Percentiles rank a stretch among this genome's conserved stretches.
These are phyloP conservation scores for Drosophila busckii DNA, from an alignment of 1,140 invertebrate genomes.

Conservation along the genomic window DNA sequence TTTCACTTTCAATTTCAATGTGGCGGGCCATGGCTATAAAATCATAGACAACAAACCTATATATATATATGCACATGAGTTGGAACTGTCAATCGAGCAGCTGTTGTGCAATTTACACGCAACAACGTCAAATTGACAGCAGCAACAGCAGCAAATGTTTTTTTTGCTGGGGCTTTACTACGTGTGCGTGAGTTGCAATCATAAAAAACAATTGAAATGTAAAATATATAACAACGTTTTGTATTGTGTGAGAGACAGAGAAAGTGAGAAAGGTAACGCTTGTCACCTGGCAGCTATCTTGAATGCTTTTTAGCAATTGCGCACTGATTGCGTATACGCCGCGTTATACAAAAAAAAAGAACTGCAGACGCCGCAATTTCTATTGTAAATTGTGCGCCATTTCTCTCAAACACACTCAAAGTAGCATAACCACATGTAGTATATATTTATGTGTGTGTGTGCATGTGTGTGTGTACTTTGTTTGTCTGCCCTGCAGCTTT, in stretches of 20 bases:
- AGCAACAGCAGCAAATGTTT: constrained; percentile 41
- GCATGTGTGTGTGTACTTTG: constrained; percentile 10
- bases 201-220: constrained; percentile 78
- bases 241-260: constrained; percentile 16
- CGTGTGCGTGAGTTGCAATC: constrained; percentile 71
- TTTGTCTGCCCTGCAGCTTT: constrained; percentile 25
- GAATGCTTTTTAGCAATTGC: constrained; percentile 67
- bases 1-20: constrained; percentile 74
- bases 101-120: constrained; percentile 75
- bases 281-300: constrained; percentile 42
- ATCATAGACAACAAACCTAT: constrained; percentile 45
- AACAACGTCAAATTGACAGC: constrained; percentile 68
- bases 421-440: constrained; percentile 13
- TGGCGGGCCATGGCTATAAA: constrained; percentile 69
- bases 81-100: constrained; percentile 63
- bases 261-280: not conserved
- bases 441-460: constrained; percentile 1
- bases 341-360: constrained; percentile 72
- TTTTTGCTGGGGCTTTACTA: constrained; percentile 8
- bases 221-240: constrained; percentile 73
- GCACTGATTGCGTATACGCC: constrained; percentile 69
- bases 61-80: constrained; percentile 4
- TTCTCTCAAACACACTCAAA: constrained; percentile 47
- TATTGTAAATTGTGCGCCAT: constrained; percentile 74
- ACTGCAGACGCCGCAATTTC: constrained; percentile 72